Conservation (phyloP, 2,888 invertebrate species). For the Chymomyza caudatula region DNA sequence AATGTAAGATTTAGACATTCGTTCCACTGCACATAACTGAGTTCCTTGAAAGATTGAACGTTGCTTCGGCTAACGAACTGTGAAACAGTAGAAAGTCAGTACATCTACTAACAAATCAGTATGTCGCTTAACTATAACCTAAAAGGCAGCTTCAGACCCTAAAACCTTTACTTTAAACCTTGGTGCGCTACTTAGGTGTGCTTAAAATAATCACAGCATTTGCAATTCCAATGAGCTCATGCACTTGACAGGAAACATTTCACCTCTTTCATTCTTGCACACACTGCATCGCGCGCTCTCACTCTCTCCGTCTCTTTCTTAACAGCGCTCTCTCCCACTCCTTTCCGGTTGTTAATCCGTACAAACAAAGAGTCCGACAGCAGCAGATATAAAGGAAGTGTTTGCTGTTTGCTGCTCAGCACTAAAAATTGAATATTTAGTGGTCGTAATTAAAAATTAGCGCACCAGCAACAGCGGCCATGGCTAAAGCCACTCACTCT, state of each 20-base stretch:
- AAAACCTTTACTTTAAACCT: too few species aligned
- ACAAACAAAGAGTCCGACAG: conserved; percentile 33
- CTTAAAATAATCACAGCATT: conserved; percentile 52
- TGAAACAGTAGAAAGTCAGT: too few species aligned
- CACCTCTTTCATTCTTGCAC: not conserved
- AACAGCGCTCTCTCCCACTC: not conserved
- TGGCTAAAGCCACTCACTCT: conserved; percentile 15
- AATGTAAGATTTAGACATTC: too few species aligned
- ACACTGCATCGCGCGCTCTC: conserved; percentile 17
- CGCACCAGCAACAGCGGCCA: conserved; percentile 40
- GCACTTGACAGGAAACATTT: conserved; percentile 48
- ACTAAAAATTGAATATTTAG: conserved; percentile 71
- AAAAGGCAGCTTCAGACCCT: too few species aligned
- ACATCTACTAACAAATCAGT: too few species aligned
- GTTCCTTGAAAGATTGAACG: too few species aligned
- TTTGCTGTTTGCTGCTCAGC: conserved; percentile 48
- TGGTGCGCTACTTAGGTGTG: not conserved
- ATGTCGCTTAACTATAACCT: too few species aligned
- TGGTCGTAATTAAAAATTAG: conserved; percentile 69
- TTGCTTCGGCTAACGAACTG: too few species aligned
- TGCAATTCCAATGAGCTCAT: conserved; percentile 42
- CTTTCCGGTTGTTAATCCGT: conserved; percentile 27
- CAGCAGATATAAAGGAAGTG: conserved; percentile 49
- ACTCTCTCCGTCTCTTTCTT: too few species aligned
- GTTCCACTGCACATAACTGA: too few species aligned